These are phyloP conservation scores for Prochilodus magdalenae DNA, from an alignment of 2,113 vertebrate genomes.

Conservation along the genomic window DNA sequence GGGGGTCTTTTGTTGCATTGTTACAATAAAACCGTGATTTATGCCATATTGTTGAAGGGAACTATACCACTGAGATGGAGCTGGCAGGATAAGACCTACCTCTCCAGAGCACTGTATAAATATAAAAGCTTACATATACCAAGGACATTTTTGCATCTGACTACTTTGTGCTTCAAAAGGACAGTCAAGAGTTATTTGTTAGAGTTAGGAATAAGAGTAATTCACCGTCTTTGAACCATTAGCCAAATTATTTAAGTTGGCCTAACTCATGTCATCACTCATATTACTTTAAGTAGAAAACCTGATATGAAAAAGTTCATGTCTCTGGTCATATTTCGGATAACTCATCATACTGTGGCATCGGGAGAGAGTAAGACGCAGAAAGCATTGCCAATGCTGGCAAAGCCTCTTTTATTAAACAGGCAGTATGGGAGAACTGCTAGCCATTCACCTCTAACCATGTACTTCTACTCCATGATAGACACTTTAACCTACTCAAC, in stretches of 20 bases:
- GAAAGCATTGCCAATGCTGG: too few species aligned
- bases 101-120: constrained; percentile 32
- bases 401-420: too few species aligned
- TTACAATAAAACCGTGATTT: constrained; percentile 68
- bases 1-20: constrained; percentile 68
- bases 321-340: too few species aligned
- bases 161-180: constrained; percentile 9
- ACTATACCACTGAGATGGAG: constrained; percentile 51
- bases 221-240: neutral
- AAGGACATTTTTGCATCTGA: constrained; percentile 28
- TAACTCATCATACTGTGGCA: too few species aligned
- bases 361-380: too few species aligned
- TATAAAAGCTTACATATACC: constrained; percentile 34
- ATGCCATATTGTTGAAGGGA: constrained; percentile 59
- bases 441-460: too few species aligned
- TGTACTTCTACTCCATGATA: too few species aligned
- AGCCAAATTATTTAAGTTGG: neutral
- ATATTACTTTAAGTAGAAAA: neutral
- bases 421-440: too few species aligned
- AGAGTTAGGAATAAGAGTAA: neutral
- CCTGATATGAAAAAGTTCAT: too few species aligned
- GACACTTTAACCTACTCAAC: too few species aligned
- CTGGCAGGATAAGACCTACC: constrained; percentile 32
- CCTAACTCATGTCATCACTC: neutral
- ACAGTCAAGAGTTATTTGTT: constrained; percentile 33